These are phyloP conservation scores for Muscicapa adusta DNA, from an alignment of 2,113 vertebrate species.

Conservation along the genomic window DNA sequence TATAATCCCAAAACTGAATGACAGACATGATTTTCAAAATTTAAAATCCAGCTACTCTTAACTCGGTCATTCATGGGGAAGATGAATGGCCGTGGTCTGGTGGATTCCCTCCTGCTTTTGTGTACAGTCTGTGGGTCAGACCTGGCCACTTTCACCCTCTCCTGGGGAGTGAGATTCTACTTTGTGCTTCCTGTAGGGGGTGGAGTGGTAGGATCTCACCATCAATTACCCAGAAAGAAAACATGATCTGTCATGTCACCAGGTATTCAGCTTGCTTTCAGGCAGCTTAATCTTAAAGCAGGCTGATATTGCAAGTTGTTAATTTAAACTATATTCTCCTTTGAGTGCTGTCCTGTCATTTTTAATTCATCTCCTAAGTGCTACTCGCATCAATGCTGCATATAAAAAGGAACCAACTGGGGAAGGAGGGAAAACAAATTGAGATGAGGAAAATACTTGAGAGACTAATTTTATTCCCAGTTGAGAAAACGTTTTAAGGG, in stretches of 20 bases:
- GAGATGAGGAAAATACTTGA: background rate
- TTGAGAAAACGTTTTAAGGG: background rate
- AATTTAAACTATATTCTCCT: conserved; percentile 43
- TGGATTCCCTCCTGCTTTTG: background rate
- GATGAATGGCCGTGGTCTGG: background rate
- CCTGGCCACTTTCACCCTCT: background rate
- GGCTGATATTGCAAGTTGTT: background rate
- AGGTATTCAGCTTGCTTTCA: background rate
- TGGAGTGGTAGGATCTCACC: background rate
- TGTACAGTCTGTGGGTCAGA: background rate
- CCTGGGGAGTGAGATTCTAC: background rate
- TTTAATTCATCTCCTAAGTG: conserved; percentile 10
- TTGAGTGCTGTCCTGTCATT: conserved; percentile 14
- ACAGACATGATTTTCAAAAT: background rate
- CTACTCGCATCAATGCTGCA: background rate
- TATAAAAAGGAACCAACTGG: background rate
- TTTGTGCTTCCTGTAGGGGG: background rate
- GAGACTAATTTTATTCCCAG: conserved; percentile 28
- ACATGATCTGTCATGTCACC: background rate
- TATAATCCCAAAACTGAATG: background rate
- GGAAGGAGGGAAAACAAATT: background rate
- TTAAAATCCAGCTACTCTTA: background rate
- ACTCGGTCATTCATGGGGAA: background rate
- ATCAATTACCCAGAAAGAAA: background rate
- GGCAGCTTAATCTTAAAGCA: background rate